Conservation (phyloP, 2,888 invertebrate genomes). For the Erebia epiphron region DNA sequence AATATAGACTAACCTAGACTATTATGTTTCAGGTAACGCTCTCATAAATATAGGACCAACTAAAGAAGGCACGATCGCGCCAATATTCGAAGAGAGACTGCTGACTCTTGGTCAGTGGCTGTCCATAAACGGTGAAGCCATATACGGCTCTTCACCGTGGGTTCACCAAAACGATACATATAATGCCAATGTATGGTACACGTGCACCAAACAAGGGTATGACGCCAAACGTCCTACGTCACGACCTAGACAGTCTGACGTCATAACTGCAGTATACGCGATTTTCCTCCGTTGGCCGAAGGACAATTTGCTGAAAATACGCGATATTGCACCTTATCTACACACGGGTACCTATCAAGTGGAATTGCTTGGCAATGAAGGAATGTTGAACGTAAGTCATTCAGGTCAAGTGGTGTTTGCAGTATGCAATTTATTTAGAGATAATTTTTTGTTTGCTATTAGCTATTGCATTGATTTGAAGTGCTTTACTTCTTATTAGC, state of each 20-base stretch:
- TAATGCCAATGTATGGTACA: slow-evolving; percentile 90
- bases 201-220: slow-evolving; percentile 59
- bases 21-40: slow-evolving; percentile 85
- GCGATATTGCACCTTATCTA: slow-evolving; percentile 52
- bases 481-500: neutral
- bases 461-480: neutral
- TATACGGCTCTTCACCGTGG: slow-evolving; percentile 92
- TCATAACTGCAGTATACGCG: slow-evolving; percentile 83
- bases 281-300: slow-evolving; percentile 88
- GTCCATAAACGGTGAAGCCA: slow-evolving; percentile 92
- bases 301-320: slow-evolving; percentile 68
- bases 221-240: slow-evolving; percentile 52
- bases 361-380: slow-evolving; percentile 58
- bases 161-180: slow-evolving; percentile 90
- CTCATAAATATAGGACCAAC: slow-evolving; percentile 95
- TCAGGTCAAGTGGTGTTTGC: slow-evolving; percentile 32
- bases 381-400: slow-evolving; percentile 55
- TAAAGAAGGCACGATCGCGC: slow-evolving; percentile 92
- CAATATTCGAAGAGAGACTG: slow-evolving; percentile 94
- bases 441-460: slow-evolving; percentile 7
- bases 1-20: too few relatives aligned
- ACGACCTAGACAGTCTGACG: slow-evolving; percentile 46
- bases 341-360: slow-evolving; percentile 54
- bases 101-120: slow-evolving; percentile 92
- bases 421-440: neutral